phyloP scores from a whole-genome alignment of 2,888 invertebrate genomes.

The Camptogramma bilineatum region DNA sequence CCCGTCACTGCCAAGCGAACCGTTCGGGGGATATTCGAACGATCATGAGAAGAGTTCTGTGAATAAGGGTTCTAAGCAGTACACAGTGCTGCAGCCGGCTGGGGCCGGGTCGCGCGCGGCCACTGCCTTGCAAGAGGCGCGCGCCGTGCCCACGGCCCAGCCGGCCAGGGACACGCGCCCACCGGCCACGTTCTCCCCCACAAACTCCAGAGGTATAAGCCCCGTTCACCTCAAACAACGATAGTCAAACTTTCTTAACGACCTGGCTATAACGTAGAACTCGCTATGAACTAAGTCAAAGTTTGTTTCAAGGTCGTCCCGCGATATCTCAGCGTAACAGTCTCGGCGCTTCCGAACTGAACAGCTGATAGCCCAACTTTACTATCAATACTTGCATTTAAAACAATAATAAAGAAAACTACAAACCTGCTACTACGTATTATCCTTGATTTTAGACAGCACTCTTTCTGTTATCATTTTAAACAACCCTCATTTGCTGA shows the following conservation, averaged over 20 bases:
- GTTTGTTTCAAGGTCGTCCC: constrained; percentile 81
- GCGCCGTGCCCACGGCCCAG: constrained; percentile 81
- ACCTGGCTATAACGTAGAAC: constrained; percentile 75
- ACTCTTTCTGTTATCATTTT: constrained; percentile 48
- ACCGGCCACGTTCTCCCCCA: constrained; percentile 88
- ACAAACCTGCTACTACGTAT: constrained; percentile 21
- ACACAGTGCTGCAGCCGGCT: constrained; percentile 94
- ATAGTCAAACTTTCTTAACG: constrained; percentile 80
- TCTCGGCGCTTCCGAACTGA: constrained; percentile 56
- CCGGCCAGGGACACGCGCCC: constrained; percentile 79
- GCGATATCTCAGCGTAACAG: constrained; percentile 63
- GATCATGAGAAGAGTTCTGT: constrained; percentile 75
- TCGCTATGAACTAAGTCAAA: constrained; percentile 76
- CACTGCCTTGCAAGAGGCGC: constrained; percentile 91
- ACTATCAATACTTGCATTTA: constrained; percentile 41
- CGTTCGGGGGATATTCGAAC: constrained; percentile 90
- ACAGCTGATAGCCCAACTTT: constrained; percentile 49
- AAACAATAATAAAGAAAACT: constrained; percentile 37
- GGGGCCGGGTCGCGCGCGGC: constrained; percentile 92
- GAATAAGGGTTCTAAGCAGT: constrained; percentile 89
- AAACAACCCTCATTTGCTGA: constrained; percentile 46
- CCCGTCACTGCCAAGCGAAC: constrained; percentile 85
- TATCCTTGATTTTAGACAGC: constrained; percentile 31
- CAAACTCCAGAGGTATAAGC: constrained; percentile 89
- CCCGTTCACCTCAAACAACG: constrained; percentile 64